Percentiles rank a stretch among this genome's conserved stretches.
These are phyloP conservation scores for Odontophorus gujanensis DNA, from an alignment of 2,113 vertebrate species.

Conservation along the genomic window DNA sequence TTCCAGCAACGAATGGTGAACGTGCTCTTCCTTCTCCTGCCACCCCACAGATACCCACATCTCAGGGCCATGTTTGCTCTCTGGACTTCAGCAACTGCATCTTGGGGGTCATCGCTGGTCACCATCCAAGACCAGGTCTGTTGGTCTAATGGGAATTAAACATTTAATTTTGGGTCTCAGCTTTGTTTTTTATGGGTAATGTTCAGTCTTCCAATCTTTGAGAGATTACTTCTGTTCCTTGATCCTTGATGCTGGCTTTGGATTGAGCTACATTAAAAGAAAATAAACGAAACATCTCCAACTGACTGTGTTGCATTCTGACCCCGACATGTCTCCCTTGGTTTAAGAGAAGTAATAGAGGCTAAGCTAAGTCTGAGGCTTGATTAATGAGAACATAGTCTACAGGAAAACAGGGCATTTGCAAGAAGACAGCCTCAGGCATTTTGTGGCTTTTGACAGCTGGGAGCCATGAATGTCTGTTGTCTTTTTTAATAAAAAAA, in stretches of 20 bases:
- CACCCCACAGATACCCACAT: background rate
- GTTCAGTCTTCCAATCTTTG: background rate
- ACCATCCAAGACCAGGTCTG: background rate
- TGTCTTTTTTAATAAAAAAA: background rate
- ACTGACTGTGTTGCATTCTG: background rate
- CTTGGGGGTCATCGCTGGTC: fast-evolving
- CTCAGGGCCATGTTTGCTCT: background rate
- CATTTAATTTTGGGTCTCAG: background rate
- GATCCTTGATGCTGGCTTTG: background rate
- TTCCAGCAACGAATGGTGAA: conserved; percentile 20
- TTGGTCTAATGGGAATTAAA: background rate
- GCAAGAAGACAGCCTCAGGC: conserved; percentile 63
- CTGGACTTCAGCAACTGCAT: background rate
- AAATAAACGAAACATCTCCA: conserved; percentile 40
- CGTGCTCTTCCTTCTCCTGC: background rate
- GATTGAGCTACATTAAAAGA: background rate
- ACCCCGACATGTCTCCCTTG: background rate
- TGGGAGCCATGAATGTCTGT: conserved; percentile 56
- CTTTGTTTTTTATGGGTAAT: background rate
- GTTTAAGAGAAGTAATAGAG: background rate
- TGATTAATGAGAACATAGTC: conserved; percentile 53
- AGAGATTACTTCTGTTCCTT: background rate
- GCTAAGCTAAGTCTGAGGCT: background rate
- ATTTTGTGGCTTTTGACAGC: conserved; percentile 67
- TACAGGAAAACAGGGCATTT: conserved; percentile 41